Conservation (phyloP, 2,113 vertebrate species). For the Callaeas wilsoni region DNA sequence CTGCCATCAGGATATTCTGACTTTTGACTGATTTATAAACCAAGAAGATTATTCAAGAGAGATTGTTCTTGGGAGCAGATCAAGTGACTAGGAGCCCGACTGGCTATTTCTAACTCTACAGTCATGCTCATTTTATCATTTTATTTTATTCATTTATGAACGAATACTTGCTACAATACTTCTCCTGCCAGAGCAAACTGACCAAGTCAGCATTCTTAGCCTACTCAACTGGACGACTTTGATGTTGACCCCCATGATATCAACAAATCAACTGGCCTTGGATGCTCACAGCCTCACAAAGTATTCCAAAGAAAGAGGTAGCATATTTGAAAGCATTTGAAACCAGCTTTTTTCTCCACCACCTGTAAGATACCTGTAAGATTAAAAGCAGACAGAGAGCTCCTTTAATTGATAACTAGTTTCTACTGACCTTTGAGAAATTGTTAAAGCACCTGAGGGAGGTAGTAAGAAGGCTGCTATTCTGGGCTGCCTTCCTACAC, state of each 20-base stretch:
- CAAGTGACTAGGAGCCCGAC: neutral
- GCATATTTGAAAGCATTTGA: neutral
- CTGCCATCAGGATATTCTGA: neutral
- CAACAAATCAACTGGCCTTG: neutral
- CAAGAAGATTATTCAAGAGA: neutral
- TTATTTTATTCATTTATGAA: no score
- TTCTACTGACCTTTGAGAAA: constrained; percentile 11
- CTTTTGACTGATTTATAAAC: neutral
- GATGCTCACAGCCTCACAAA: neutral
- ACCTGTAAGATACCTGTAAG: neutral
- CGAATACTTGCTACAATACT: neutral
- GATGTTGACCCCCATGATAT: rapidly evolving
- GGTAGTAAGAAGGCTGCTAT: constrained; percentile 4
- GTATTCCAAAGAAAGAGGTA: neutral
- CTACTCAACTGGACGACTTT: neutral
- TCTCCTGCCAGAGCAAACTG: neutral
- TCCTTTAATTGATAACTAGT: neutral
- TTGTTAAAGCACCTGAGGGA: neutral
- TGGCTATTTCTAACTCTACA: neutral
- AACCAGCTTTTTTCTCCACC: neutral
- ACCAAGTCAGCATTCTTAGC: neutral
- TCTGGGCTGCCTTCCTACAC: constrained; percentile 28
- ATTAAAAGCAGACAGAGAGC: neutral
- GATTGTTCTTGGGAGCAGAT: neutral
- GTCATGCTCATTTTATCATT: neutral